These are phyloP conservation scores for Ruditapes philippinarum DNA, from an alignment of 1,140 invertebrate genomes.

Conservation along the genomic window DNA sequence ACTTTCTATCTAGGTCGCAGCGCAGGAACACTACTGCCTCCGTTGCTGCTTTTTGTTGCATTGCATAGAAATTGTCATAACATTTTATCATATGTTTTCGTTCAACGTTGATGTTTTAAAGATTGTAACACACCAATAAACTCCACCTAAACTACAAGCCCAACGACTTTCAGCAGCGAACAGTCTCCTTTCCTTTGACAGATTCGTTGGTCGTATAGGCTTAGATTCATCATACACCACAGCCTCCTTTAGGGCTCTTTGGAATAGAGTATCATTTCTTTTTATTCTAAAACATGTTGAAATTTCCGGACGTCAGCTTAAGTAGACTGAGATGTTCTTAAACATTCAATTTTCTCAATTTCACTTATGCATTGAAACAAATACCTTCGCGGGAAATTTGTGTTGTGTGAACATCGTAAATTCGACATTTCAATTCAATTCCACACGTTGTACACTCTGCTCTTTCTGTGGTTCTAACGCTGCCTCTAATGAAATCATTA, in stretches of 20 bases:
- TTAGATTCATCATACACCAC: too few relatives aligned
- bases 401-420: not conserved
- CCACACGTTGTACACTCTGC: not conserved
- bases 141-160: not conserved
- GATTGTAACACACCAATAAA: conserved; percentile 9
- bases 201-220: too few relatives aligned
- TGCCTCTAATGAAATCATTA: conserved; percentile 47
- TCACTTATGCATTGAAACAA: conserved; percentile 29
- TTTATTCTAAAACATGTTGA: too few relatives aligned
- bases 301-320: conserved; percentile 29
- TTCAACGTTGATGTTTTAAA: not conserved
- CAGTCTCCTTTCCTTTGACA: too few relatives aligned
- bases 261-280: too few relatives aligned
- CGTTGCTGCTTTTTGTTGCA: not conserved
- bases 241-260: too few relatives aligned
- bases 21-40: conserved; percentile 17
- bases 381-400: not conserved
- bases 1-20: conserved; percentile 8
- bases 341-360: conserved; percentile 43
- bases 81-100: not conserved
- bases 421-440: conserved; percentile 56
- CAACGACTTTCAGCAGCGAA: too few relatives aligned
- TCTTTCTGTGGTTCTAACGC: not conserved
- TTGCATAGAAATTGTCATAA: conserved; percentile 1
- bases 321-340: conserved; percentile 27